Base-by-base conservation (phyloP, 2,888 invertebrate genomes). In the Odontomyia ornata region DNA sequence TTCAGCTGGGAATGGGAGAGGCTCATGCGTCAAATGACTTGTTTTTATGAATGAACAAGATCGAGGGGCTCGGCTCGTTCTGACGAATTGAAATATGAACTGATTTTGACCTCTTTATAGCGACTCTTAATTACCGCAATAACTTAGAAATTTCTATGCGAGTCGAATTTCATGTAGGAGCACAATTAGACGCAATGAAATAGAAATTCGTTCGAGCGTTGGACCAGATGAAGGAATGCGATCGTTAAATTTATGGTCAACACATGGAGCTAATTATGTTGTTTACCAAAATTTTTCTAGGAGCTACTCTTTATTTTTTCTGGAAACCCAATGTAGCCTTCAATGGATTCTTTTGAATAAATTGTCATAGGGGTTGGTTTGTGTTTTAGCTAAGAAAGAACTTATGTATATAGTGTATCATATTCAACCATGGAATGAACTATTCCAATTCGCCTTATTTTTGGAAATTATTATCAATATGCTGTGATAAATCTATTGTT, bases 101-200 rank as follows among this genome's bases (percentile, higher is more conserved):
- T 65, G 65, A 65, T 65, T 28, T 65, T 65, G 65, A 27, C 65
- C 65, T 65, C 65, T 65, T 65, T 65, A 43, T 36, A n/a, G 65
- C 64, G 64, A 36, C 28, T 1, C 18, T 36, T 65, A 21, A 28
- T 65, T 18, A 43, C 15, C 18, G n/a, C 27, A 65, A 52, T 52
- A 15, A 15, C 52, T 52, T 52, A 15, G 52, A 52, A 36, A 52
- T 52, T 52, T 15, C 18, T 9, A 52, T 52, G 65, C 21, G 30
- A 28, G 30, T 27, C 15, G 36, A 21, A 30, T 36, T 62, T 62
- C n/a, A 7, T 57, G 62, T 62, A 27, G 4, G 52, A 52, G 13
- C 7, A 52, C 18, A 18, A 52, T 52, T 9, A n/a, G 52, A 52
- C n/a, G 18, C 15, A 52, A n/a, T 52, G 7, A 13, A 18, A 9